Conservation (phyloP, 2,888 invertebrate genomes). For the Lasioglossum leucozonium region DNA sequence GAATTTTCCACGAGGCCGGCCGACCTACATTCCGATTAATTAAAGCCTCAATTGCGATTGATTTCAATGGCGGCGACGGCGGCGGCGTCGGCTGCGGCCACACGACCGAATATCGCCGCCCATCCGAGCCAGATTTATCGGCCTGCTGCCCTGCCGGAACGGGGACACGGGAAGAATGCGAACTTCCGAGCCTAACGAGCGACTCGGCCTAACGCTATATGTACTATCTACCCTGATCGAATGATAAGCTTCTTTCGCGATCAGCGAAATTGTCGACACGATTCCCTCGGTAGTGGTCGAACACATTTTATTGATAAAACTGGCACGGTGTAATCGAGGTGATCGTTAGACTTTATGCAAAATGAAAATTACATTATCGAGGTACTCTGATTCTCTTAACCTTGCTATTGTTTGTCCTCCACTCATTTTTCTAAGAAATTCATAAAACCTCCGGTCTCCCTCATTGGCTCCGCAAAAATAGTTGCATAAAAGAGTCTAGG, state of each 20-base stretch:
- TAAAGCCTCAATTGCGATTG: slow-evolving; percentile 16
- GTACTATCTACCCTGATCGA: background rate
- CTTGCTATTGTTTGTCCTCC: too few relatives aligned
- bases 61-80: slow-evolving; percentile 14
- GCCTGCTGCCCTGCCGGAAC: slow-evolving; percentile 8
- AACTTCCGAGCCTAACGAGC: background rate
- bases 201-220: background rate
- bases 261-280: too few relatives aligned
- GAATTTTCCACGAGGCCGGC: background rate
- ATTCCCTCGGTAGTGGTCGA: too few relatives aligned
- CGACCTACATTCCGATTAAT: slow-evolving; percentile 30
- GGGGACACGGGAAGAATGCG: background rate
- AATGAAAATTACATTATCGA: too few relatives aligned
- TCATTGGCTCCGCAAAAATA: too few relatives aligned
- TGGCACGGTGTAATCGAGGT: too few relatives aligned
- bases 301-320: too few relatives aligned
- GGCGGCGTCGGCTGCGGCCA: background rate
- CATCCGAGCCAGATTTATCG: slow-evolving; percentile 15
- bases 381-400: too few relatives aligned
- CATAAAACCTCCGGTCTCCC: too few relatives aligned
- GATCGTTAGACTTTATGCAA: too few relatives aligned
- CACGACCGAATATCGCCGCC: background rate
- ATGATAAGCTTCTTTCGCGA: background rate
- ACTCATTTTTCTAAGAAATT: too few relatives aligned
- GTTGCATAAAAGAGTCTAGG: too few relatives aligned